phyloP scores from a whole-genome alignment of 2,888 invertebrate genomes.

The Tuta absoluta region DNA sequence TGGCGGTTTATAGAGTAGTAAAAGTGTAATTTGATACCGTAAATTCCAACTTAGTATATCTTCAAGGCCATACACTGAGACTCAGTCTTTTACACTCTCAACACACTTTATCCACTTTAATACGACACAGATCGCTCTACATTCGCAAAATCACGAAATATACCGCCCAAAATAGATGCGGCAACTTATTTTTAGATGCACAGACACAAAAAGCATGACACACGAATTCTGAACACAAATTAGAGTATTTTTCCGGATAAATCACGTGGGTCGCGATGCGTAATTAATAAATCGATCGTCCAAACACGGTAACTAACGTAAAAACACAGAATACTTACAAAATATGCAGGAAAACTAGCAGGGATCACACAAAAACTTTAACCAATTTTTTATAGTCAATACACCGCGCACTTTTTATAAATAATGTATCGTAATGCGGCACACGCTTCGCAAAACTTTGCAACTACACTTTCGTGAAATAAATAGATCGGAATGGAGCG shows the following conservation, averaged over 20 bases:
- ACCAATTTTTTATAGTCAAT: slow-evolving; percentile 36
- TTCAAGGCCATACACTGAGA: slow-evolving; percentile 54
- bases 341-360: slow-evolving; percentile 49
- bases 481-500: slow-evolving; percentile 58
- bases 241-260: slow-evolving; percentile 47
- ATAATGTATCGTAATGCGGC: slow-evolving; percentile 39
- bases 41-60: slow-evolving; percentile 37
- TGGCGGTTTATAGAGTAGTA: background rate
- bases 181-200: slow-evolving; percentile 71
- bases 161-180: slow-evolving; percentile 70
- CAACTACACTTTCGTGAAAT: slow-evolving; percentile 57
- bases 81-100: slow-evolving; percentile 32
- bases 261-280: slow-evolving; percentile 54
- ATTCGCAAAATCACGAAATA: slow-evolving; percentile 73
- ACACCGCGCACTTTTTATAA: slow-evolving; percentile 22
- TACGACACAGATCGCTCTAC: slow-evolving; percentile 64
- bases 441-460: slow-evolving; percentile 60
- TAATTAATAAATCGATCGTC: slow-evolving; percentile 58
- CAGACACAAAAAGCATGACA: slow-evolving; percentile 62
- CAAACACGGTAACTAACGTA: slow-evolving; percentile 50
- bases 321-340: slow-evolving; percentile 69
- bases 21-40: slow-evolving; percentile 45
- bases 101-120: slow-evolving; percentile 60
- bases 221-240: slow-evolving; percentile 43
- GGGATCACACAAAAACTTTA: slow-evolving; percentile 62